A percentile compares a stretch with the other conserved stretches of the same genome.
phyloP scores from a whole-genome alignment of 2,888 invertebrate species.

The Calameuta pallipes region DNA sequence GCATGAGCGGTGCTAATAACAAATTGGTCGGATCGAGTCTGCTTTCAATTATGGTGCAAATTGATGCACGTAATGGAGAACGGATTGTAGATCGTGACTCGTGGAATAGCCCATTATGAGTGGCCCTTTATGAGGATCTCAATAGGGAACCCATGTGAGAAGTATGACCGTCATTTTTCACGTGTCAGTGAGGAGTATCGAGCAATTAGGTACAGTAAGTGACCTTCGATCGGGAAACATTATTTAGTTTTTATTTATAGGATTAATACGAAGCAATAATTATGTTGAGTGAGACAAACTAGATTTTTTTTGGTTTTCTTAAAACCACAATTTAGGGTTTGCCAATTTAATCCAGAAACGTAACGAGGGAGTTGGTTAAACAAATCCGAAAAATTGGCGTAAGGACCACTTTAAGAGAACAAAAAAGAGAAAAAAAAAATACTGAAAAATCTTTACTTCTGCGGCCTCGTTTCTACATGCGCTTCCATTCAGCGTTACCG shows the following conservation, averaged over 20 bases:
- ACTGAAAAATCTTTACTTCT: not conserved
- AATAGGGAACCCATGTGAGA: not conserved
- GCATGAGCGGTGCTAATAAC: not conserved
- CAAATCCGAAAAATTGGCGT: not conserved
- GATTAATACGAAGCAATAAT: not conserved
- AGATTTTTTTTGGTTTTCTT: not conserved
- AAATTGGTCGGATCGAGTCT: not conserved
- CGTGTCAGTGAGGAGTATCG: not conserved
- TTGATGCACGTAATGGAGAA: slow-evolving; percentile 39
- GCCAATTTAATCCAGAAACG: not conserved
- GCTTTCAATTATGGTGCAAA: slow-evolving; percentile 30
- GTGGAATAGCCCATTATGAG: slow-evolving; percentile 14
- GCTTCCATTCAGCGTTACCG: not conserved
- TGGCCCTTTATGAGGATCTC: not conserved
- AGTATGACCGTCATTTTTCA: not conserved
- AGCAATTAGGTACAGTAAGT: not conserved
- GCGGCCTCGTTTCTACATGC: not conserved
- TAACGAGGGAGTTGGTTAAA: not conserved
- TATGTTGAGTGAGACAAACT: too few species aligned
- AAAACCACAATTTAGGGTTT: not conserved
- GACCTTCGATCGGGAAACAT: not conserved
- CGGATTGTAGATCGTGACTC: slow-evolving; percentile 35
- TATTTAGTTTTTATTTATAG: not conserved
- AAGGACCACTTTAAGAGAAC: not conserved
- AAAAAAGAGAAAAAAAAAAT: not conserved